Evolutionary conservation across 2,797 vertebrate species (phyloP), one percentile per base, ranked within the genome.

Genomic region (Hyperoplus immaculatus): DNA sequence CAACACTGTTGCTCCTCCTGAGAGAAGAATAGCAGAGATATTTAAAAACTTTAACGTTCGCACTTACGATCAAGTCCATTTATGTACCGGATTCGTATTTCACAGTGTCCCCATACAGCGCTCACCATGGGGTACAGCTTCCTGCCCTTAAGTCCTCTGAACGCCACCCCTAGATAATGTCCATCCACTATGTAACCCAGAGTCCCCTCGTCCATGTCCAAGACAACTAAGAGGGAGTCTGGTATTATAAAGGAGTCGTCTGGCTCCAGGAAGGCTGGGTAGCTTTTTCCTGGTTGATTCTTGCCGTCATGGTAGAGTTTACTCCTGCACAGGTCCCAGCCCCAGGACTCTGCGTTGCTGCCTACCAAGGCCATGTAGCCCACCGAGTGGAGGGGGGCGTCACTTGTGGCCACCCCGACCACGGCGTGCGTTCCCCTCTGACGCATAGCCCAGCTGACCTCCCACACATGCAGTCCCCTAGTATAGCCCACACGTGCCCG

Each of bases 21-120:
- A 62, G 12, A 41, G 14, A 47, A 63, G 5, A 65, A 21, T 4
- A 21, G 42, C 4, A 41, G 2, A 61, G 8, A 41, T 9, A 36
- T 53, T 60, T 50, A 9, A 29, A 71, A 55, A 60, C 1, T 29
- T 51, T 16, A 14, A 38, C 18, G 59, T 16, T 60, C 49, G 85
- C 96, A 99, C 98, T 99, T 96, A 99, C 98, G 98, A 94, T 99
- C 98, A 0, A 99, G 98, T 65, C 98, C 98, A 39, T 99, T 99
- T 92, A 99, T 95, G 96, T 99, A 99, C 90, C 98, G 97, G 95
- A 99, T 99, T 84, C 96, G 92, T 82, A 99, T 99, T 93, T 99
- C 98, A 93, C 98, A 99, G 96, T 99, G 98, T 92, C 98, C 98
- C 98, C 98, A 99, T 82, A 99, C 98, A 0, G 98, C 98, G 54